Base-by-base conservation (phyloP, 1,140 invertebrate genomes). In the Heterodera schachtii region DNA sequence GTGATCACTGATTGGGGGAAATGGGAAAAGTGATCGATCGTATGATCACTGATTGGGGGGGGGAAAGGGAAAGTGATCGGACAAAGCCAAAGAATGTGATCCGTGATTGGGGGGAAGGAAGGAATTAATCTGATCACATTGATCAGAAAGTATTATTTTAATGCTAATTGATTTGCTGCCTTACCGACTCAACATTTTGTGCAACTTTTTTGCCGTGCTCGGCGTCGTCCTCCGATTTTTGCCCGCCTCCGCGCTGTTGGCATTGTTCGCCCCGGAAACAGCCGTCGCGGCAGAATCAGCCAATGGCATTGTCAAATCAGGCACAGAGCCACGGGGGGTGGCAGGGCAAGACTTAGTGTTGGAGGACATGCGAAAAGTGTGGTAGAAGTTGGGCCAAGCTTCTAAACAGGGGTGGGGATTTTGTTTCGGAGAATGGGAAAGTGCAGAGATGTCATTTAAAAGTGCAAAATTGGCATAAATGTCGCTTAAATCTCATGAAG, bases 301-400 rank as follows among this genome's bases (percentile, higher is more conserved):
- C 21, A 41, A 19, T 43, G 47, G 41, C 11, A 64, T 79, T 13
- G 64, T 76, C 16, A 89, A 73, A 86, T 89, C 89, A n/a, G 85
- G 87, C 44, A 89, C 75, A 31, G 89, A 90, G 13, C 88, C 89
- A 57, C 84, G 86, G 44, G 88, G 88, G 19, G 88, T 89, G 41
- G 88, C 84, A 3, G 88, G 88, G 83, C 89, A 90, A 2, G 87
- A 88, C 79, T 88, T 88, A 13, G 85, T 85, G 46, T 64, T 64
- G 73, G 71, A 21, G 46, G 73, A 16, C 57, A 67, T 73, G 31
- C 46, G 73, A 43, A 82, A 73, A 9, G 76, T 77, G 46, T 78
- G 52, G 74, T 79, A 78, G 69, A 84, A 81, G 73, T 87, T 87
- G 16, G 87, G 73, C 87, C 87, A 88, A 41, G 74, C 80, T 73